Conservation (phyloP, 2,797 vertebrate species). For the Dendrocincla tyrannina region DNA sequence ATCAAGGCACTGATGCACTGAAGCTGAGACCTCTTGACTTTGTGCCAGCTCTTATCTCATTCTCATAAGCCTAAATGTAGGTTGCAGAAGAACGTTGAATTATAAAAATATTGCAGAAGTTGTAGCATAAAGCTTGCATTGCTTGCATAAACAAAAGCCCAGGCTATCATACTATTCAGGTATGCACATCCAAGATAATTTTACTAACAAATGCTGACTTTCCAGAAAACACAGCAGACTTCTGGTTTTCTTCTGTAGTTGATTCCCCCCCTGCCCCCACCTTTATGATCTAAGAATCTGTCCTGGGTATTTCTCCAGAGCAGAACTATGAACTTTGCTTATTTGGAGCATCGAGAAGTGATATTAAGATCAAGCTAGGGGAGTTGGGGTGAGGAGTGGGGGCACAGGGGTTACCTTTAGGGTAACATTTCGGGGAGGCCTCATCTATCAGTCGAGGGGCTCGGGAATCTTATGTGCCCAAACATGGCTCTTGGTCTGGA, state of each 20-base stretch:
- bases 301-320: not conserved
- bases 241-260: not conserved
- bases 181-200: not conserved
- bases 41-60: not conserved
- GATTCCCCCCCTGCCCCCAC: too few relatives aligned
- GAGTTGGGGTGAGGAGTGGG: rapidly evolving
- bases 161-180: not conserved
- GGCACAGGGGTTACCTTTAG: not conserved
- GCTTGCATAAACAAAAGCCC: not conserved
- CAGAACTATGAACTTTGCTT: not conserved
- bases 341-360: not conserved
- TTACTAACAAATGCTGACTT: not conserved
- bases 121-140: not conserved
- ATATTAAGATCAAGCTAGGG: not conserved
- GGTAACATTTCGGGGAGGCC: not conserved
- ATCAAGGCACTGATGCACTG: not conserved
- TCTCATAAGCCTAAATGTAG: not conserved
- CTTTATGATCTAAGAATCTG: not conserved
- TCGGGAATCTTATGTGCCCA: not conserved
- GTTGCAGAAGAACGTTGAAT: not conserved
- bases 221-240: not conserved
- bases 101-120: not conserved
- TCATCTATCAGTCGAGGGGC: rapidly evolving
- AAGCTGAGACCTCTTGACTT: slow-evolving; percentile 3
- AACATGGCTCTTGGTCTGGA: not conserved